Evolutionary conservation across 2,797 vertebrate genomes (phyloP), one percentile per base, ranked within the genome.

Genomic region (Muraenolepis orangiensis): DNA sequence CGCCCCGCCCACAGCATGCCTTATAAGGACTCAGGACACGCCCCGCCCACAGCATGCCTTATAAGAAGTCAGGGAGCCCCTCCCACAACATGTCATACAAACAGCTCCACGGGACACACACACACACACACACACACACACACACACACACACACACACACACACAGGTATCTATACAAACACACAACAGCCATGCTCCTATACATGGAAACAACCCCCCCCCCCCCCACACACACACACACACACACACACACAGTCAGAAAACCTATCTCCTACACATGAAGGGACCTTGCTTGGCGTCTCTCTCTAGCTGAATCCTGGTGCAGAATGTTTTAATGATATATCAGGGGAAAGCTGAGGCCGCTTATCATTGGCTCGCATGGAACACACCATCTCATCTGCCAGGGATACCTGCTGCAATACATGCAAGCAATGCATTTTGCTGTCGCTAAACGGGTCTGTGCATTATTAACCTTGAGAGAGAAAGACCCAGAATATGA

Each of bases 391-490:
- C 69, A 76, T 20, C 73, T 82, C 81, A 83, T 78, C 79, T 83
- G 83, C 82, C 79, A 82, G 82, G 20, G 28, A 71, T 72, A 77
- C 74, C 72, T 72, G 71, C 40, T 80, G 70, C 82, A 88, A 82
- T 82, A 82, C 86, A n/a, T n/a, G n/a, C n/a, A n/a, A 79, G 82
- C 83, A 67, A 77, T 26, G 74, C 66, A 8, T 73, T 70, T 71
- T 70, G 80, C 34, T 70, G 72, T 68, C 81, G 83, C 87, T 91
- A 90, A 91, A 90, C 88, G 89, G 89, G 87, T 86, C 76, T 77
- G 86, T 87, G 81, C 86, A 83, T 74, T 83, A 86, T 88, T 91
- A 90, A 90, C 87, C 85, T 91, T 87, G 84, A 86, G 88, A 86
- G 51, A 57, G 51, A 8, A n/a, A 57, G 20, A 23, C 51, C n/a